Conservation (phyloP, 2,888 invertebrate species). For the Ernsta delagoae region DNA sequence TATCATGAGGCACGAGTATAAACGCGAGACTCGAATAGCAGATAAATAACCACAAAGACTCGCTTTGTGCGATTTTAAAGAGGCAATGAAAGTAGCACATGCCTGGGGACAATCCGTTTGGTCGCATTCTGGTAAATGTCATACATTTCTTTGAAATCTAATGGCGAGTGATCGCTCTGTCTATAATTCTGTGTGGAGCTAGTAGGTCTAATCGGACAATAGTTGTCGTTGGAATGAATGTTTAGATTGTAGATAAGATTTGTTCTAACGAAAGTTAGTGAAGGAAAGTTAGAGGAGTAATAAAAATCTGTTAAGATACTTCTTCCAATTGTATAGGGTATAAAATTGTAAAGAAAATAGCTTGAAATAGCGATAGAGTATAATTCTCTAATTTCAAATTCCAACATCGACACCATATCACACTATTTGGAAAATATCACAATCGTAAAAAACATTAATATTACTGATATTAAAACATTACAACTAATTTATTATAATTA, state of each 20-base stretch:
- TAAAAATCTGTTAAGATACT: too few species aligned
- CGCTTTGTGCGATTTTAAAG: conserved; percentile 16
- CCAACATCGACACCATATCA: too few species aligned
- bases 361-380: too few species aligned
- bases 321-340: too few species aligned
- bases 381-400: too few species aligned
- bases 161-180: not conserved
- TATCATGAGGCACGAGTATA: conserved; percentile 40
- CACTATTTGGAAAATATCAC: too few species aligned
- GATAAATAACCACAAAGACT: conserved; percentile 14
- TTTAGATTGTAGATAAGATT: not conserved
- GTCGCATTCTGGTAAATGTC: conserved; percentile 29
- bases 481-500: too few species aligned
- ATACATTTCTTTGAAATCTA: not conserved
- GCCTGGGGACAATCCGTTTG: conserved; percentile 21
- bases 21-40: conserved; percentile 15
- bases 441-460: too few species aligned
- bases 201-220: not conserved
- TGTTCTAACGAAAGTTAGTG: not conserved
- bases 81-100: conserved; percentile 30
- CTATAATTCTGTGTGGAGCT: not conserved
- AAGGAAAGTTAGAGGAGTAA: too few species aligned
- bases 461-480: too few species aligned
- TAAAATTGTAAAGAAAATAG: too few species aligned
- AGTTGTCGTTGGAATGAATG: not conserved